Conservation (phyloP, 2,888 invertebrate species). For the Tiphia femorata region DNA sequence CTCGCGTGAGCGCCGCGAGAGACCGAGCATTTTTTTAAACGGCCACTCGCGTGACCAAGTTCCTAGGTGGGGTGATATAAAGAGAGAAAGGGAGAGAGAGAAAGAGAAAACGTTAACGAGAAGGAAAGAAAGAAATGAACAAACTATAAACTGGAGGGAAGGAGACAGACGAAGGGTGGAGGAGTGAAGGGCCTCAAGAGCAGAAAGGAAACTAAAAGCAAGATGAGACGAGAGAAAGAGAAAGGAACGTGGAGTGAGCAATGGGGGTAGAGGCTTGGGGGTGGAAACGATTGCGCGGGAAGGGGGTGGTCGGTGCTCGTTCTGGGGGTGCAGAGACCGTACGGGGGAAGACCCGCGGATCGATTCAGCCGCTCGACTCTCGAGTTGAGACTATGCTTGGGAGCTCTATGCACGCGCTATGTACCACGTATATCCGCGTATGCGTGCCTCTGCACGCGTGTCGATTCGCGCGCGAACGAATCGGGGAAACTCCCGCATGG, state of each 20-base stretch:
- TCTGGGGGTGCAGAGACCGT: slow-evolving; percentile 44
- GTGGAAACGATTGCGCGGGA: slow-evolving; percentile 6
- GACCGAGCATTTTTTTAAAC: slow-evolving; percentile 41
- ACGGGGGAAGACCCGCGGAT: slow-evolving; percentile 56
- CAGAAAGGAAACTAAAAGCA: slow-evolving; percentile 10
- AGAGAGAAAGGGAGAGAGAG: slow-evolving; percentile 2
- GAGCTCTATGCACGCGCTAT: slow-evolving; percentile 43
- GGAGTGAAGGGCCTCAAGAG: slow-evolving; percentile 1
- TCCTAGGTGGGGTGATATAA: slow-evolving; percentile 41
- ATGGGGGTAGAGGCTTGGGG: slow-evolving; percentile 13
- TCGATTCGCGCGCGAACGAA: too few species aligned
- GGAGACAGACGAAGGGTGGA: slow-evolving; percentile 7
- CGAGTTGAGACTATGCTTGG: slow-evolving; percentile 55
- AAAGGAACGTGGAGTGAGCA: slow-evolving; percentile 19
- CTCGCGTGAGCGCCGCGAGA: slow-evolving; percentile 31
- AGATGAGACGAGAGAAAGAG: slow-evolving; percentile 28
- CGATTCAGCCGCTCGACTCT: slow-evolving; percentile 65
- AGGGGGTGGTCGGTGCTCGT: slow-evolving; percentile 37
- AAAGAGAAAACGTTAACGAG: slow-evolving; percentile 5
- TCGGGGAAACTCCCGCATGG: too few species aligned
- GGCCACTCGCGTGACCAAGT: slow-evolving; percentile 56
- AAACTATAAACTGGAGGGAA: too few species aligned
- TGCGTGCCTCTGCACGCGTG: slow-evolving; percentile 10
- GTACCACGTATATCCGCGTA: slow-evolving; percentile 40
- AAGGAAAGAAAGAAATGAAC: too few species aligned